Conservation (phyloP, 2,888 invertebrate species). For the Brenthis ino region DNA sequence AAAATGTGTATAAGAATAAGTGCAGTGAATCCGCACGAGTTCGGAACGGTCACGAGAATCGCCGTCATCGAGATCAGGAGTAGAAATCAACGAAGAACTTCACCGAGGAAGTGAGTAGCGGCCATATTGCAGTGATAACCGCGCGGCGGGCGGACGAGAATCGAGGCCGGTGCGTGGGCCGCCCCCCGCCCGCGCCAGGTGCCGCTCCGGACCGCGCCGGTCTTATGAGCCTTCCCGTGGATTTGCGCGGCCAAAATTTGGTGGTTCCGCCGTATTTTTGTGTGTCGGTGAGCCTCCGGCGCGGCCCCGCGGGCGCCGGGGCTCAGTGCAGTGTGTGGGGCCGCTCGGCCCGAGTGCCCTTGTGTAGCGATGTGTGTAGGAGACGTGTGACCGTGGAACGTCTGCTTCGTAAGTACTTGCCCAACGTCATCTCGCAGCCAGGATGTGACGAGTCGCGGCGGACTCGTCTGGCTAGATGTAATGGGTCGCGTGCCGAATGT, state of each 20-base stretch:
- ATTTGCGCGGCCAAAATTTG: constrained; percentile 82
- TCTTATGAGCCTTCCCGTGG: constrained; percentile 82
- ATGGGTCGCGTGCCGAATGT: constrained; percentile 51
- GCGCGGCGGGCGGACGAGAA: constrained; percentile 83
- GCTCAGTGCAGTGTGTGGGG: constrained; percentile 76
- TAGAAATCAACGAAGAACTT: constrained; percentile 83
- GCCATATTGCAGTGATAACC: constrained; percentile 83
- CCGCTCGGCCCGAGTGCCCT: constrained; percentile 73
- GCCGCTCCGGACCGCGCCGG: constrained; percentile 85
- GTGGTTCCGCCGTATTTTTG: constrained; percentile 74
- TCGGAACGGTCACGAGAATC: constrained; percentile 80
- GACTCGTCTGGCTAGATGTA: constrained; percentile 51
- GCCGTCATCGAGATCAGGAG: constrained; percentile 81
- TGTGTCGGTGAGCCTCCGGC: constrained; percentile 75
- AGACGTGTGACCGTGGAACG: constrained; percentile 76
- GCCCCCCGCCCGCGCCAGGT: constrained; percentile 81
- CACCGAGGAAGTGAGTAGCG: constrained; percentile 83
- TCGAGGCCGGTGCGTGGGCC: constrained; percentile 83
- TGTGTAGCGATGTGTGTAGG: constrained; percentile 74
- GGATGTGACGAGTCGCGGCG: constrained; percentile 45
- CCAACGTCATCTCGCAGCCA: constrained; percentile 49
- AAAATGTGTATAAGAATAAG: constrained; percentile 83
- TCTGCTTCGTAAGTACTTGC: constrained; percentile 75
- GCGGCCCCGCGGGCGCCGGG: constrained; percentile 64
- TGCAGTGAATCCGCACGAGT: constrained; percentile 82